Conservation (phyloP, 2,888 invertebrate species). For the Iphiclides podalirius region DNA sequence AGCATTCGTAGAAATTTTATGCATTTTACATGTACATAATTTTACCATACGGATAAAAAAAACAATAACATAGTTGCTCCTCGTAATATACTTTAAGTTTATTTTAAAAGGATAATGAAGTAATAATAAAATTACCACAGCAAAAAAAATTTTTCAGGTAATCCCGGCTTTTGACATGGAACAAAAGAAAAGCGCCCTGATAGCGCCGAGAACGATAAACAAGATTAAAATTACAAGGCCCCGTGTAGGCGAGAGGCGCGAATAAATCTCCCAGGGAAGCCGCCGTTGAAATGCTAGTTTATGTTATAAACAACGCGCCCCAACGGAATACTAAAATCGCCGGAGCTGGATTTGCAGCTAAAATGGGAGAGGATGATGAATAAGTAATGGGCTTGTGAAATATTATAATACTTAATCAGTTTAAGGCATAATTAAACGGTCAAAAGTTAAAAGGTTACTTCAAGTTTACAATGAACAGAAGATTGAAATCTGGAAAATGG, state of each 20-base stretch:
- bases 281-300: slow-evolving; percentile 37
- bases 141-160: no score
- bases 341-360: slow-evolving; percentile 33
- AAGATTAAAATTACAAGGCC: slow-evolving; percentile 60
- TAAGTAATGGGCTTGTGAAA: slow-evolving; percentile 12
- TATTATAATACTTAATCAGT: neutral
- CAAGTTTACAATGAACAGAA: neutral
- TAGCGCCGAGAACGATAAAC: slow-evolving; percentile 44
- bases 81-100: no score
- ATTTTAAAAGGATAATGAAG: no score
- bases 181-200: slow-evolving; percentile 20
- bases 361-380: slow-evolving; percentile 31
- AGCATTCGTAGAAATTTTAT: no score
- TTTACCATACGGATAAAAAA: no score
- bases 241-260: slow-evolving; percentile 38
- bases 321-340: slow-evolving; percentile 35
- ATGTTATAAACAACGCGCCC: slow-evolving; percentile 34
- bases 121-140: no score
- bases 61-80: no score
- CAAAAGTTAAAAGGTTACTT: neutral
- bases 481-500: slow-evolving; percentile 4
- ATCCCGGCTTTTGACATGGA: no score
- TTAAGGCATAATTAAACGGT: neutral
- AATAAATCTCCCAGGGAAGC: slow-evolving; percentile 46
- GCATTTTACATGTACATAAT: no score